Base-by-base conservation (phyloP, 2,888 invertebrate genomes). In the Sminthurinus aureus region DNA sequence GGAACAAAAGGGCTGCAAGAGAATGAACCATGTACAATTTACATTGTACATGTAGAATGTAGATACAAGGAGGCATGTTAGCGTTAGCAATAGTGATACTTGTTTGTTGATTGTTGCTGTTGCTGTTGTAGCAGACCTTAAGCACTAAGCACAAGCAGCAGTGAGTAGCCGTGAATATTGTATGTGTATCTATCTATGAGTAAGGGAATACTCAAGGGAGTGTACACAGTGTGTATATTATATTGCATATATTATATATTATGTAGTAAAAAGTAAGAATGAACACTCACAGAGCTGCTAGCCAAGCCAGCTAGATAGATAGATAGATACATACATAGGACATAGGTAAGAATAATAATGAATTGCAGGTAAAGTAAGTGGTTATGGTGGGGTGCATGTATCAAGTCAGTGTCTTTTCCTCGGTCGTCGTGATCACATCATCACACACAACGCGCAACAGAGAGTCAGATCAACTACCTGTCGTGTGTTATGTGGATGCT, bases 321-420 rank as follows among this genome's bases (percentile, higher is more conserved):
- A 38, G 38, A 38, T 38, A n/a, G 38, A 1, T 38, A 38, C 3
- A 38, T 38, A 38, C 38, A 38, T 38, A 6, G 38, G 38, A 6
- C 38, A 38, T 38, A 81, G 74, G 81, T 74, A 71, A 80, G 71
- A 52, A 74, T 58, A 81, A 81, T 74, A 52, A 71, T 69, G 71
- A 71, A 52, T 77, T 58, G 50, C 69, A 75, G 74, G 79, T 76
- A 83, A 81, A 83, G 82, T 84, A 84, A 84, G 82, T 82, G 84
- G 74, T 12, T 26, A 11, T 79, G 81, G 67, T 83, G 71, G 83
- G 82, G 58, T 74, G 74, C 58, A 58, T 58, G 58, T 58, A 69
- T 77, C 38, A 78, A 84, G 82, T 84, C 83, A 85, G 85, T 85
- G 85, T 85, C 85, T 85, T 83, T 84, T 85, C 85, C 85, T 81